Base-by-base conservation (phyloP, 1,140 invertebrate species). In the Diplogasteroides magnus region DNA sequence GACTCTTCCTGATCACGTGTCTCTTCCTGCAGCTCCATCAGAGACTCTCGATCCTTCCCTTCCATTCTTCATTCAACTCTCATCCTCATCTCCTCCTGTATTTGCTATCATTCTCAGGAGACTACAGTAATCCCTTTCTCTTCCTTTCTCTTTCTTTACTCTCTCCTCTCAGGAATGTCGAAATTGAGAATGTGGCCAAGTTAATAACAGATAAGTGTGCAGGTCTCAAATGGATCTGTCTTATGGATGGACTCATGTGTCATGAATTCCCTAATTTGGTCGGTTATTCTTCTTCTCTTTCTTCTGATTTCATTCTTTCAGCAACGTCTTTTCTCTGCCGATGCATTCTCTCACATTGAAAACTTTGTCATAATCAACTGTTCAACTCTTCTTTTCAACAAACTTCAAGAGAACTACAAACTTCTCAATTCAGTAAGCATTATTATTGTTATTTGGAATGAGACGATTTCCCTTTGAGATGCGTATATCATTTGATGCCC, bases 191-290 rank as follows among this genome's bases (percentile, higher is more conserved):
- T 27, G 48, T 70, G 26, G 27, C 55, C 55, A 70, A 70, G 28
- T 26, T 29, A 26, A 70, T 70, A 1, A 61, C 58, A 48, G 68
- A 70, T 29, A 70, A 70, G 58, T 70, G 68, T 32, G 37, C 11
- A 6, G 65, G 64, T n/a, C 13, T 29, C 23, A 70, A 70, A 58
- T 56, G 65, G 27, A 59, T 70, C n/a, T 70, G 68, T 59, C 61
- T 70, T 27, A 56, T 70, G 31, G 68, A 70, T 48, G 65, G 68
- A 31, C 27, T 70, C 15, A 67, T 60, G 61, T 70, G 68, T 32
- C 55, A 70, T 25, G 65, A 70, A 57, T 55, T 61, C 1, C 61
- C 68, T 11, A 64, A 64, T 31, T 27, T 70, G 31, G 64, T 58
- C 19, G 48, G 23, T 64, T n/a, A n/a, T n/a, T n/a, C n/a, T n/a